Evolutionary conservation across 2,113 vertebrate genomes (phyloP), one percentile per base, ranked within the genome.

Genomic region (Bettongia penicillata): DNA sequence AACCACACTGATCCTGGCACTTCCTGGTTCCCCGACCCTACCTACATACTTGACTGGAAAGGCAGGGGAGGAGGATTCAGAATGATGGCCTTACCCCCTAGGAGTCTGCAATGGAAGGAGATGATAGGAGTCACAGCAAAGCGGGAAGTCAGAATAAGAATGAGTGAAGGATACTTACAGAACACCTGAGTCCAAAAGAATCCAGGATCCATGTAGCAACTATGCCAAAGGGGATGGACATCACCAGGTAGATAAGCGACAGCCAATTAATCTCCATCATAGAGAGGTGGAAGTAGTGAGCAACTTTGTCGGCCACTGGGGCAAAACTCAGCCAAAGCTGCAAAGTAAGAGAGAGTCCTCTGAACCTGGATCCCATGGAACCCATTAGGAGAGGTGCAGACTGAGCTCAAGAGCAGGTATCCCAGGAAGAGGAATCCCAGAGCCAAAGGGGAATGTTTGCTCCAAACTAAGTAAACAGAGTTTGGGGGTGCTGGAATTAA

Each of bases 271-370:
- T 97, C 1, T 97, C 96, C 11, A 98, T 98, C 96, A 99, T 96
- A 53, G 98, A 98, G 92, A 99, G 98, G 0, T 91, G 11, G 96
- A 99, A 98, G 96, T 97, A 98, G 93, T 95, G 89, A 84, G 99
- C 99, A 0, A 99, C 97, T 96, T 98, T 97, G 95, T 99, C 99
- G 0, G 99, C 99, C 92, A 99, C 99, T 0, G 99, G 99, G 4
- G 99, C 99, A 90, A 99, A 99, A 0, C 99, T 99, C 97, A 99
- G 98, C 99, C 99, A 99, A 48, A 99, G 53, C 99, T 99, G 98
- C 51, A 93, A 50, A 0, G 91, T 43, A 97, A 10, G 96, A 24
- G 52, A 96, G 96, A 97, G 23, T 89, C 0, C 0, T 24, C 28
- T 52, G 52, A 93, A 89, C 3, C 25, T 31, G 53, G 19, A 11